Conservation (phyloP, 2,113 vertebrate species). For the Onychostruthus taczanowskii region DNA sequence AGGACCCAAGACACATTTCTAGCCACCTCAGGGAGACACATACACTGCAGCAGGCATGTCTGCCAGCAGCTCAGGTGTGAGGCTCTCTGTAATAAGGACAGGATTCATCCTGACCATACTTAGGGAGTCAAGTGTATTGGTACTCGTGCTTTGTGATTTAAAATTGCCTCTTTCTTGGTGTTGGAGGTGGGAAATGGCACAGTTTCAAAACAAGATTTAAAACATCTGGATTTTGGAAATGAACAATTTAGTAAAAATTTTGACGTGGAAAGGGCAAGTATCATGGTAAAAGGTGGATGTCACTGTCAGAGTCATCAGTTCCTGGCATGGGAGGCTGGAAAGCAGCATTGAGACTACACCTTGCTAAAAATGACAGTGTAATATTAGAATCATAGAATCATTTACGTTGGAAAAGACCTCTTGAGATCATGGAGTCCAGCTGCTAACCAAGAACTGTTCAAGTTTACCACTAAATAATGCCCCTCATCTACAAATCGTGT, state of each 20-base stretch:
- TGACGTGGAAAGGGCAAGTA: not conserved
- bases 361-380: not conserved
- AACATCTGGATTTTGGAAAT: not conserved
- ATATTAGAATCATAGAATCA: not conserved
- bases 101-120: not conserved
- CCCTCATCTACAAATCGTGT: not conserved
- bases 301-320: fast-evolving
- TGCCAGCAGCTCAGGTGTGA: not conserved
- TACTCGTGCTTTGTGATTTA: not conserved
- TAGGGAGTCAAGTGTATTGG: not conserved
- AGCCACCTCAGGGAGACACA: not conserved
- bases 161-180: not conserved
- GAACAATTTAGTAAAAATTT: not conserved
- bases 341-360: not conserved
- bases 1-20: not conserved
- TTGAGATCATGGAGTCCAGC: not conserved
- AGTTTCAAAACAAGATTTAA: not conserved
- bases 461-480: not conserved
- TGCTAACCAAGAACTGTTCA: not conserved
- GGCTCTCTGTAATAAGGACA: not conserved
- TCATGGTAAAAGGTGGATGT: not conserved
- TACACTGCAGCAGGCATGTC: too few relatives aligned
- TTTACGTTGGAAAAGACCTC: not conserved
- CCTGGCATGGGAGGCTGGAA: not conserved
- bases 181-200: not conserved